Base-by-base conservation (phyloP, 2,888 invertebrate species). In the Pharmacophagus antenor region DNA sequence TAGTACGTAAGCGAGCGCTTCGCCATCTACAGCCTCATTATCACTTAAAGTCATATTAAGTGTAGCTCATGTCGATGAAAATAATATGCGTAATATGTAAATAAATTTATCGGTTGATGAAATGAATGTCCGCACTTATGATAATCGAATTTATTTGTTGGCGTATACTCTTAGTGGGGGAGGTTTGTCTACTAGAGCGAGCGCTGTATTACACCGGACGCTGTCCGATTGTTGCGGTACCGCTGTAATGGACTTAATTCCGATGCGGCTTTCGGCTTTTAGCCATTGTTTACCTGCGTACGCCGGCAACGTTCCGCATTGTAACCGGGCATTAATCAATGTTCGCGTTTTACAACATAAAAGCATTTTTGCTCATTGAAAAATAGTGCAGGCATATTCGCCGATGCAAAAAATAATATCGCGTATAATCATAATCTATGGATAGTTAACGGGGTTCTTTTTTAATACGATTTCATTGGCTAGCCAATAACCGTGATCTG, bases 261-360 rank as follows among this genome's bases (percentile, higher is more conserved):
- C 80, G 83, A 76, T 83, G 88, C 76, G 86, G 88, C 87, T 87
- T 86, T 84, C 76, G 76, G 88, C 88, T 88, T 88, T 87, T 86
- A 87, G 84, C 83, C 82, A 77, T 85, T 88, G 88, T 88, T 85
- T 86, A 83, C 87, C 81, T 82, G 80, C 77, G 56, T 68, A 71
- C 70, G 68, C 68, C 69, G 62, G 62, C 60, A 53, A 57, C 65
- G 67, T 56, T 37, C 46, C 57, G 61, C 63, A 69, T 69, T 65
- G 64, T 62, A 63, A 55, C 61, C 60, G 62, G 64, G 53, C 65
- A 67, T 69, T 67, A 70, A 69, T 69, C 65, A 63, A 59, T 65
- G 65, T 66, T 63, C 58, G 61, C 54, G 22, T 48, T 42, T 54
- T 27, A 37, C 52, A 27, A 17, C 44, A 52, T 58, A 23, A 55